Evolutionary conservation across 2,888 invertebrate genomes (phyloP).

Genomic region (Ichneumon xanthorius): DNA sequence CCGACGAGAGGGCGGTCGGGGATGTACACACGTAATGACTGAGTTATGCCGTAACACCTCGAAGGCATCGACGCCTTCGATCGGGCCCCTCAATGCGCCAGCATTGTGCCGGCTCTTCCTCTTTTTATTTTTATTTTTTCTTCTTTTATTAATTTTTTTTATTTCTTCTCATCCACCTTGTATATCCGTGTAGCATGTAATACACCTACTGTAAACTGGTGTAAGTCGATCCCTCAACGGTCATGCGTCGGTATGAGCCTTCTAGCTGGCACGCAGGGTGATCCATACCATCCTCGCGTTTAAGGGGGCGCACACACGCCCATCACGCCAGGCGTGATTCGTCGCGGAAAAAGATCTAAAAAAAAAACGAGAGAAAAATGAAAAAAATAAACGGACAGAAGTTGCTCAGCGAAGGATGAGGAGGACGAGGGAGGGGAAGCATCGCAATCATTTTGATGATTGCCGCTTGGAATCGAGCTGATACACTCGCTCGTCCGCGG

Average conservation of each 20-base stretch:
- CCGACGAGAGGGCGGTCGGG: conserved; percentile 58
- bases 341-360: conserved; percentile 25
- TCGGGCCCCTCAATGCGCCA: conserved; percentile 50
- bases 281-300: conserved; percentile 50
- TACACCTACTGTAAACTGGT: conserved; percentile 72
- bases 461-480: conserved; percentile 55
- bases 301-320: conserved; percentile 65
- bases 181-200: conserved; percentile 52
- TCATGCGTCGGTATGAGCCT: conserved; percentile 19
- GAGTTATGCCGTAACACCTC: conserved; percentile 82
- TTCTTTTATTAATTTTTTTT: not conserved
- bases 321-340: conserved; percentile 71
- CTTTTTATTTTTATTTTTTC: conserved; percentile 13
- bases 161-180: not conserved
- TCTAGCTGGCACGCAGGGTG: conserved; percentile 45
- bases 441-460: conserved; percentile 76
- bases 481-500: not conserved
- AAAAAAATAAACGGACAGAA: conserved; percentile 40
- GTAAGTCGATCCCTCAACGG: conserved; percentile 51
- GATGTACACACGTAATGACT: conserved; percentile 78
- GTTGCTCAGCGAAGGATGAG: conserved; percentile 35
- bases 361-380: not conserved
- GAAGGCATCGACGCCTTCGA: conserved; percentile 76
- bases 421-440: conserved; percentile 46
- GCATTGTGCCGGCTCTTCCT: conserved; percentile 53